Evolutionary conservation across 2,888 invertebrate species (phyloP).

Genomic region (Ochlodes sylvanus): DNA sequence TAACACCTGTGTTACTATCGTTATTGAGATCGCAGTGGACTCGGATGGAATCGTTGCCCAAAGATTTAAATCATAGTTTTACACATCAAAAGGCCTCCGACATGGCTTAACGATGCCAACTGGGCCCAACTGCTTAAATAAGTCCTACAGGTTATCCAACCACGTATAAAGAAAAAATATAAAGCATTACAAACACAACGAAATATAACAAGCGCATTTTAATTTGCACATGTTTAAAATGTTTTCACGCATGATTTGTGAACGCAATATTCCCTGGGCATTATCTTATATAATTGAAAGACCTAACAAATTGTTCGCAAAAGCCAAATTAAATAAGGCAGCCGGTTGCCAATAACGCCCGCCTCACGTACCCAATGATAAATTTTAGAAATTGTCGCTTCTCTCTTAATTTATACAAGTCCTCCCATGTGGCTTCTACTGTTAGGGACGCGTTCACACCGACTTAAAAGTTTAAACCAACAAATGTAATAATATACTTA

Average conservation of each 20-base stretch:
- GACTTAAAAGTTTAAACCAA: not conserved
- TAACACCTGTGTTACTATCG: slow-evolving; percentile 2
- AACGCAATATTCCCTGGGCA: slow-evolving; percentile 5
- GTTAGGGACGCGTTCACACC: slow-evolving; percentile 40
- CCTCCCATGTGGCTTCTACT: slow-evolving; percentile 47
- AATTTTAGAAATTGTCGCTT: slow-evolving; percentile 72
- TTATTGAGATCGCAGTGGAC: not conserved
- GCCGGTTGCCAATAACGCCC: slow-evolving; percentile 50
- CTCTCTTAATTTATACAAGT: slow-evolving; percentile 71
- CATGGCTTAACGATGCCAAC: too few species aligned
- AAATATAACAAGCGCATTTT: not conserved
- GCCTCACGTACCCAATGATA: slow-evolving; percentile 64
- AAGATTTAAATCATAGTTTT: too few species aligned
- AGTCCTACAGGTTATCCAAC: too few species aligned
- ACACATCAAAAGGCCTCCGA: too few species aligned
- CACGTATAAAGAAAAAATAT: too few species aligned
- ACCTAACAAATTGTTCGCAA: slow-evolving; percentile 46
- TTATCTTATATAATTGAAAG: slow-evolving; percentile 41
- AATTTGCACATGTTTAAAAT: not conserved
- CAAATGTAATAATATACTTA: too few species aligned
- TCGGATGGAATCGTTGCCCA: not conserved
- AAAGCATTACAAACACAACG: too few species aligned
- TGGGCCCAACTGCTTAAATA: too few species aligned
- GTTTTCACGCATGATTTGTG: not conserved
- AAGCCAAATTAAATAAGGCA: slow-evolving; percentile 57